These are phyloP conservation scores for Myotis myotis DNA, from an alignment of 2,797 vertebrate genomes.

Conservation along the genomic window DNA sequence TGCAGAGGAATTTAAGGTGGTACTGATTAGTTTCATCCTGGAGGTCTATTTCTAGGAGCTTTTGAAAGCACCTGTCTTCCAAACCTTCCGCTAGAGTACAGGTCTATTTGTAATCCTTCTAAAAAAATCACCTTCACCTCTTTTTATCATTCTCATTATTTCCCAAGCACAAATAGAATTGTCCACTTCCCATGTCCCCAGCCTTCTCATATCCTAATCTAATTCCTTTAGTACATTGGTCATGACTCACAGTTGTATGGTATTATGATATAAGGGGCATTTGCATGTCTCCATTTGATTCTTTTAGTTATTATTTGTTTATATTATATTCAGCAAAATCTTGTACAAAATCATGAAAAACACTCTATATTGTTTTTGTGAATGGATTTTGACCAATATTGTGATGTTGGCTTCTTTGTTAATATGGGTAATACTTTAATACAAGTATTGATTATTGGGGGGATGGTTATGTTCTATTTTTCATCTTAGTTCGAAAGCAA, in stretches of 20 bases:
- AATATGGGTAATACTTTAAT: not conserved
- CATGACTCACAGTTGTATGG: not conserved
- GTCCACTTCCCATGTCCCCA: not conserved
- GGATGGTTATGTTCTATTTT: slow-evolving; percentile 48
- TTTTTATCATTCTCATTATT: not conserved
- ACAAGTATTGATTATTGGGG: not conserved
- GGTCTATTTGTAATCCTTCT: not conserved
- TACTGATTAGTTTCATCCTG: not conserved
- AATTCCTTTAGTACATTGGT: slow-evolving; percentile 2
- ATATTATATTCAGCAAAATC: slow-evolving; percentile 13
- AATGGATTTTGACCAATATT: slow-evolving; percentile 13
- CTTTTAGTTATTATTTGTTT: slow-evolving; percentile 38
- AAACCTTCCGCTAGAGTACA: not conserved
- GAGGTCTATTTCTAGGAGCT: slow-evolving; percentile 1
- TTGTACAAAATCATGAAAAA: slow-evolving; percentile 38
- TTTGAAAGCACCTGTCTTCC: slow-evolving; percentile 17
- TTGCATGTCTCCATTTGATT: not conserved
- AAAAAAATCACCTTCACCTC: not conserved
- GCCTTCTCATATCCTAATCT: slow-evolving; percentile 32
- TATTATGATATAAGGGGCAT: slow-evolving; percentile 40
- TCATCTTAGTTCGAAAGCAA: slow-evolving; percentile 38
- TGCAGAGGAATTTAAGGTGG: not conserved
- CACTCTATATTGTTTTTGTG: not conserved
- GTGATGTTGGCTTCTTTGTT: not conserved
- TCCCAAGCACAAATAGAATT: not conserved